phyloP scores from a whole-genome alignment of 1,140 invertebrate genomes.

The Habropoda laboriosa region DNA sequence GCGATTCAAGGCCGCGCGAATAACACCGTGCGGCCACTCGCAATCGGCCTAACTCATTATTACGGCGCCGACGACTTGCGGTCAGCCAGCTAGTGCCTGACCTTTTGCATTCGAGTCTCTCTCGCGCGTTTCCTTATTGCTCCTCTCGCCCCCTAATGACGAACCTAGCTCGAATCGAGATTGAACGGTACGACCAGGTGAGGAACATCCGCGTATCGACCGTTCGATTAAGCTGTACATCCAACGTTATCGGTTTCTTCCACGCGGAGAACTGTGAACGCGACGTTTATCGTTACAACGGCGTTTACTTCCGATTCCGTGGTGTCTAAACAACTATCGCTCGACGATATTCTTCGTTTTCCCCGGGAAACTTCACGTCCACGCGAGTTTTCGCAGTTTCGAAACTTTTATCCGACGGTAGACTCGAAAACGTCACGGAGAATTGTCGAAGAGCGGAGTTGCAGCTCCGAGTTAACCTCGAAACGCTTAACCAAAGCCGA shows the following conservation, averaged over 20 bases:
- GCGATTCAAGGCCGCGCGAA: constrained; percentile 25
- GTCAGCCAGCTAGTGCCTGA: constrained; percentile 38
- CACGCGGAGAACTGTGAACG: background rate
- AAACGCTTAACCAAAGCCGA: constrained; percentile 5
- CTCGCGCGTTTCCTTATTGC: constrained; percentile 33
- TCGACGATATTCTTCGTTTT: background rate
- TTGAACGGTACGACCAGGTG: background rate
- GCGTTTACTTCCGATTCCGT: too few relatives aligned
- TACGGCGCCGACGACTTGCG: constrained; percentile 30
- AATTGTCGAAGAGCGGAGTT: background rate
- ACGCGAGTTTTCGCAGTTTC: background rate
- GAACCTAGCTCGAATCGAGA: background rate
- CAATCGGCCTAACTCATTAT: constrained; percentile 50
- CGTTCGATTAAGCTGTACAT: background rate
- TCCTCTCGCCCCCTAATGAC: background rate
- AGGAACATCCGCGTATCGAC: background rate
- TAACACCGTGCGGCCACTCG: constrained; percentile 25
- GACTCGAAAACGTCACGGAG: background rate
- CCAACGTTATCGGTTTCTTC: background rate
- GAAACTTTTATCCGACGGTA: constrained; percentile 18
- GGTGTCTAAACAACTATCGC: constrained; percentile 18
- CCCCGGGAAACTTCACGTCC: background rate
- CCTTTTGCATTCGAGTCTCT: constrained; percentile 23
- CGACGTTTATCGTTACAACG: constrained; percentile 18
- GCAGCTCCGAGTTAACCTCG: background rate